Evolutionary conservation across 2,888 invertebrate species (phyloP).

Genomic region (Brenthis hecate): DNA sequence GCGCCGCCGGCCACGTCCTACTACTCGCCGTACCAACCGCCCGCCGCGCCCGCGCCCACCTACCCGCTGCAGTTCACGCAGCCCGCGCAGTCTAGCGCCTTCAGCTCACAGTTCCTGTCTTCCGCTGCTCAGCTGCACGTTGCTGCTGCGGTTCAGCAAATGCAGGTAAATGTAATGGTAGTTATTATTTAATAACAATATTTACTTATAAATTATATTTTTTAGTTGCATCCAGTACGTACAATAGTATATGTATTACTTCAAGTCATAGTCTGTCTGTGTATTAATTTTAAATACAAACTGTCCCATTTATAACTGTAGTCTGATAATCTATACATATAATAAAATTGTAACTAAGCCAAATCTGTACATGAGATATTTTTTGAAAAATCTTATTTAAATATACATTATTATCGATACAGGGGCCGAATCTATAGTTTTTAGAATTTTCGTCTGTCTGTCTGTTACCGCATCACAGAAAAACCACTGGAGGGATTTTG

Average conservation of each 20-base stretch:
- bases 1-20: constrained; percentile 76
- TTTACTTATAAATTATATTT: too few species aligned
- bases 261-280: background rate
- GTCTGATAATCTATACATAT: too few species aligned
- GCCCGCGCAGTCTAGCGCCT: constrained; percentile 79
- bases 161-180: constrained; percentile 59
- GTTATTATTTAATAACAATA: background rate
- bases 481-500: too few species aligned
- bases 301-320: too few species aligned
- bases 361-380: too few species aligned
- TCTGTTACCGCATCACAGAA: too few species aligned
- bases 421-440: too few species aligned
- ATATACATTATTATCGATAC: too few species aligned
- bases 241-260: too few species aligned
- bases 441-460: too few species aligned
- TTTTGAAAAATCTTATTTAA: too few species aligned
- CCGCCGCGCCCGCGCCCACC: constrained; percentile 82
- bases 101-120: constrained; percentile 73
- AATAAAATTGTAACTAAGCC: too few species aligned
- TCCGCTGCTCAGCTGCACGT: constrained; percentile 67
- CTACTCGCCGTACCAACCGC: constrained; percentile 77
- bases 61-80: constrained; percentile 85
- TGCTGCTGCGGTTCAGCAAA: constrained; percentile 73
- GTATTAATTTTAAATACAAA: background rate
- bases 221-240: background rate